Percentiles rank a stretch among this genome's conserved stretches.
These are phyloP conservation scores for Aix galericulata DNA, from an alignment of 2,113 vertebrate species.

Conservation along the genomic window DNA sequence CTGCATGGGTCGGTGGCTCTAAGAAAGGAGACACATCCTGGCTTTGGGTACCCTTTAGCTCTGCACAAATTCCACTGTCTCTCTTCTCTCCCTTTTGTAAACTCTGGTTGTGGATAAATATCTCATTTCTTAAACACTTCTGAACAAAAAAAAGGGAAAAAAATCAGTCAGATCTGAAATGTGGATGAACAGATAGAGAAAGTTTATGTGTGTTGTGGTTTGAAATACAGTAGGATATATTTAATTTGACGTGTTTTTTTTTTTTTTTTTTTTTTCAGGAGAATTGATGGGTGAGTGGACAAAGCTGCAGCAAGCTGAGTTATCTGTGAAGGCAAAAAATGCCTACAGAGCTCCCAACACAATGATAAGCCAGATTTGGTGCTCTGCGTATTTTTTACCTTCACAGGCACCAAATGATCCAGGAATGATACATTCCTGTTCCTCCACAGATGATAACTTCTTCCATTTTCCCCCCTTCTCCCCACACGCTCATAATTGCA, in stretches of 20 bases:
- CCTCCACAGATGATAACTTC: constrained; percentile 46
- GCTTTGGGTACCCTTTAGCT: neutral
- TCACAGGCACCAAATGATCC: constrained; percentile 44
- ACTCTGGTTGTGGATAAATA: neutral
- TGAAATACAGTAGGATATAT: constrained; percentile 32
- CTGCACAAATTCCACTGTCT: neutral
- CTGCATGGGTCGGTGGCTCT: neutral
- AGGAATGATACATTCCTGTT: constrained; percentile 21
- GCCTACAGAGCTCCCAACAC: neutral
- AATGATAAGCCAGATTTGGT: neutral
- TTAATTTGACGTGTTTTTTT: neutral
- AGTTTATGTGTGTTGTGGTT: constrained; percentile 9
- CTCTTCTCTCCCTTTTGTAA: neutral
- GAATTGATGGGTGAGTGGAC: neutral
- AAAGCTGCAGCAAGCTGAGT: neutral
- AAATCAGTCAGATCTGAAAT: neutral
- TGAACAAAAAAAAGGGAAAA: constrained; percentile 49
- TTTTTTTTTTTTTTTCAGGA: neutral
- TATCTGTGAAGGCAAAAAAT: neutral
- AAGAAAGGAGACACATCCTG: constrained; percentile 7
- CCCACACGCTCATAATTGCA: constrained; percentile 20
- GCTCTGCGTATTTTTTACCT: constrained; percentile 13
- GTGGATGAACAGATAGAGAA: neutral
- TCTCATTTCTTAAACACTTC: neutral
- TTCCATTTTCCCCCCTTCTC: neutral